Conservation (phyloP, 2,797 vertebrate species). For the Ciconia nigra region DNA sequence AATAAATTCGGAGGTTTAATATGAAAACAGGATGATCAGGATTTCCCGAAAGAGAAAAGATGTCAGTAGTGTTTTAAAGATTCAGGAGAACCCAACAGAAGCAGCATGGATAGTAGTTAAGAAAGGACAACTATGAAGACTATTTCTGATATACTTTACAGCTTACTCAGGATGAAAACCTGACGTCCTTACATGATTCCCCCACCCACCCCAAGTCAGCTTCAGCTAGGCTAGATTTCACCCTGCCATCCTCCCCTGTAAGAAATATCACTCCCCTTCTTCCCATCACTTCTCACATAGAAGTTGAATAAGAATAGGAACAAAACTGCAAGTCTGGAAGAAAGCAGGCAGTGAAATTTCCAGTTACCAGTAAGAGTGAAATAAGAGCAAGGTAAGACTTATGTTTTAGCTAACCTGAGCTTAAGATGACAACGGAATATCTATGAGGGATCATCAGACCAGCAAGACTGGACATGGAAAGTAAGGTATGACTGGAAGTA, state of each 20-base stretch:
- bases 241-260: background rate
- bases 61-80: background rate
- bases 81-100: background rate
- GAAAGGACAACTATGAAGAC: background rate
- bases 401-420: background rate
- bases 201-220: background rate
- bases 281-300: background rate
- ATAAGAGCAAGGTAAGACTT: background rate
- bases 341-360: background rate
- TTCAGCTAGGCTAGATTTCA: background rate
- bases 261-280: background rate
- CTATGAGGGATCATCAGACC: background rate
- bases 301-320: background rate
- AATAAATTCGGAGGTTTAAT: background rate
- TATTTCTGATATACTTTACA: background rate
- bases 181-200: background rate
- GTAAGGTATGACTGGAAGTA: background rate
- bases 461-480: background rate
- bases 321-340: background rate
- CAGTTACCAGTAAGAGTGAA: background rate
- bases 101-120: background rate
- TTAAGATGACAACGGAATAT: background rate
- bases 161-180: background rate
- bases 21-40: background rate
- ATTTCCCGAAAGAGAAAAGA: background rate